Base-by-base conservation (phyloP, 2,113 vertebrate species). In the Clupea harengus region DNA sequence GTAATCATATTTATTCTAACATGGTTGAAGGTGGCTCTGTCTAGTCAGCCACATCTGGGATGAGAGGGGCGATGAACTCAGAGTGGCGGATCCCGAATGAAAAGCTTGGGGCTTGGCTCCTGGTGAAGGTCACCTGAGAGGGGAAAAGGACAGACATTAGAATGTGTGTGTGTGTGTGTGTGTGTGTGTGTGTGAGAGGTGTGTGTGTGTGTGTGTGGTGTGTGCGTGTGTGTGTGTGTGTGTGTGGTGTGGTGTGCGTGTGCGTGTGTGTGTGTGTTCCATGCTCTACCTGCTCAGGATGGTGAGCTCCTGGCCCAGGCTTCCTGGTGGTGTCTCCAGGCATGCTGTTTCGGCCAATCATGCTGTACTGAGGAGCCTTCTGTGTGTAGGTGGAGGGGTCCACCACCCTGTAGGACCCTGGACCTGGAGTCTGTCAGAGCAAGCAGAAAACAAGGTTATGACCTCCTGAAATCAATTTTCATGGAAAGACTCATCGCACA, bases 51-150 rank as follows among this genome's bases (percentile, higher is more conserved):
- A 54, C 52, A 1, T 95, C 82, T 10, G 91, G 84, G 75, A 95
- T 90, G 22, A 96, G 82, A 0, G 92, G 95, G 4, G 92, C 81
- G 25, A 94, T 86, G 80, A 94, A 96, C 6, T 97, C 88, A 0
- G 97, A 98, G 84, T 98, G 97, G 18, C 95, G 95, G 85, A 97
- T 89, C 67, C 97, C 97, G 82, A 98, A 98, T 1, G 93, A 95
- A 91, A 94, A 95, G 49, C 96, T 95, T 0, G 91, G 94, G n/a
- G 93, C 89, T 86, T 92, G 92, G 46, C 22, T 0, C 88, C 60
- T 92, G 50, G 94, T 92, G 52, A 88, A 72, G 4, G 90, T 92
- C n/a, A 95, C 95, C 95, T 96, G 78, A 5, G 28, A 83, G 78
- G 22, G 82, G 6, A 89, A 9, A 84, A 86, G 64, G 83, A 4